These are phyloP conservation scores for Caenorhabditis doughertyi DNA, from an alignment of 2,888 invertebrate species.

Conservation along the genomic window DNA sequence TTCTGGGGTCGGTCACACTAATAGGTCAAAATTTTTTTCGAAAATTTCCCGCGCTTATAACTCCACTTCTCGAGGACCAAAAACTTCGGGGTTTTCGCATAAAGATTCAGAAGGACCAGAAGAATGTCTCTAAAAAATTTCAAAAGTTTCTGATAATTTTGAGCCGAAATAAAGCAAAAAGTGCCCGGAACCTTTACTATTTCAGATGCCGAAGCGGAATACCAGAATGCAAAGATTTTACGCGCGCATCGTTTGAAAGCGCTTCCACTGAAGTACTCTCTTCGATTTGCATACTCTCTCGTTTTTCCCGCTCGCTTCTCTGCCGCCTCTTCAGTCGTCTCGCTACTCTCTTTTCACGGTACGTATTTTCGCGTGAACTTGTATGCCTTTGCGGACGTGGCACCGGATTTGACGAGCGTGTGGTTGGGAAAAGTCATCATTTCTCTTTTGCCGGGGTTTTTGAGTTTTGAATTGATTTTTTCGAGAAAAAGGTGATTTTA, in stretches of 20 bases:
- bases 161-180: neutral
- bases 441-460: conserved; percentile 19
- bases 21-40: conserved; percentile 2
- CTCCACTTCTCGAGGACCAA: neutral
- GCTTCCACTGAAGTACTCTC: conserved; percentile 20
- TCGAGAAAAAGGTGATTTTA: neutral
- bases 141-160: neutral
- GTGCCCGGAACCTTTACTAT: conserved; percentile 13
- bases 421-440: conserved; percentile 27
- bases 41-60: conserved; percentile 15
- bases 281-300: conserved; percentile 28
- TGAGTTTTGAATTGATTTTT: conserved; percentile 1
- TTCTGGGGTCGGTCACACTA: neutral
- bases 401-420: conserved; percentile 21
- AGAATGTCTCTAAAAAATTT: conserved; percentile 17
- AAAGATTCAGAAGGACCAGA: neutral
- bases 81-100: neutral
- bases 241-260: conserved; percentile 33
- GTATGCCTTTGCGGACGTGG: conserved; percentile 11
- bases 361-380: conserved; percentile 30
- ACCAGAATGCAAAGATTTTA: conserved; percentile 10
- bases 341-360: conserved; percentile 36
- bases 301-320: conserved; percentile 21
- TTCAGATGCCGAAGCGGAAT: conserved; percentile 18
- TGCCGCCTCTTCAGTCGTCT: conserved; percentile 35